Evolutionary conservation across 2,113 vertebrate genomes (phyloP).

Genomic region (Callocephalon fimbriatum): DNA sequence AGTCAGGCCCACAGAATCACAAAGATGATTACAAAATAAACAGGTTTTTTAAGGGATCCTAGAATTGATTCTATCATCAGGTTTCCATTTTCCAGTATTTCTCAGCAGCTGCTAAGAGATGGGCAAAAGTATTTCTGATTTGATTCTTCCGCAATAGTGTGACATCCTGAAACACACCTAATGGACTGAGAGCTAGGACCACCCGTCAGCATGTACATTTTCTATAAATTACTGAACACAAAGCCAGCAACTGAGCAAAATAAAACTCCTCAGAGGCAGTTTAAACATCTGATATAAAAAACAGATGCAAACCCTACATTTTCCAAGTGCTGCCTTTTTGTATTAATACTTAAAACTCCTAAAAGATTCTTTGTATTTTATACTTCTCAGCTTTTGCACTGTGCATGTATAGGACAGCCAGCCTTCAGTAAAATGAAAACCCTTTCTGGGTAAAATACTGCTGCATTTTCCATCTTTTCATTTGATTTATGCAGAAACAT

Average conservation of each 20-base stretch:
- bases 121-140: background rate
- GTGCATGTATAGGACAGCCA: background rate
- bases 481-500: background rate
- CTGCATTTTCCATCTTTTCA: background rate
- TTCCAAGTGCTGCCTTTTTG: background rate
- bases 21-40: background rate
- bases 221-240: background rate
- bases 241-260: background rate
- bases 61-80: background rate
- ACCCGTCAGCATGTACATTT: background rate
- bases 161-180: background rate
- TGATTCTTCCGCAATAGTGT: background rate
- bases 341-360: background rate
- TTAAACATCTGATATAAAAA: background rate
- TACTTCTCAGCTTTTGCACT: background rate
- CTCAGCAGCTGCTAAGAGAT: background rate
- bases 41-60: background rate
- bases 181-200: background rate
- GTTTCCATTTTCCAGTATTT: background rate
- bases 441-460: background rate
- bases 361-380: background rate
- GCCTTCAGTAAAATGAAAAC: background rate
- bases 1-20: background rate
- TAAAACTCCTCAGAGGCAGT: background rate
- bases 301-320: background rate